Evolutionary conservation across 2,113 vertebrate genomes (phyloP), one percentile per base, ranked within the genome.

Genomic region (Eupsittula cactorum): DNA sequence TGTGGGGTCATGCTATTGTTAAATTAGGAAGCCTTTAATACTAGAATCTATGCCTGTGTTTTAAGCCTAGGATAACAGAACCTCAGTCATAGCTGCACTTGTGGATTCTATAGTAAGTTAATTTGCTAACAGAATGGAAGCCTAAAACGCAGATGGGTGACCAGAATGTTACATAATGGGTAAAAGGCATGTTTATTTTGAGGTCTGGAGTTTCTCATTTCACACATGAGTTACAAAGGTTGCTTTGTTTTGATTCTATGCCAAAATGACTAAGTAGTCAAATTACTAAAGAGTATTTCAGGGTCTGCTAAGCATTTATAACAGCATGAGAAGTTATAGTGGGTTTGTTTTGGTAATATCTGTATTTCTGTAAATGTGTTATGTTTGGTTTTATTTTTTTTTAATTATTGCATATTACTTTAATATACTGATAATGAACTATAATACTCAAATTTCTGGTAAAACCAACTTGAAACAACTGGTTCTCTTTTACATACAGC

Each of bases 151-250:
- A 77, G 68, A 67, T 55, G 83, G 55, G 62, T 74, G 84, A 82
- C 75, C 73, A 50, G 81, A 67, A 83, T 33, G 44, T 95, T 93
- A 55, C 63, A 47, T 94, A 94, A 95, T 75, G 64, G 42, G 28
- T 33, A 77, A 83, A 94, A 41, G 23, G 44, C 4, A 0, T 79
- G 41, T 92, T 95, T 93, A 88, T 92, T 62, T 69, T 50, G 55
- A 92, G 84, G 65, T 85, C 84, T 81, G 57, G 67, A 78, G 62
- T 86, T 85, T 97, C 95, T 91, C 92, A 93, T 98, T 97, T 98
- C 95, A 97, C 93, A 94, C 92, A 92, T 93, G 92, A 97, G 85
- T 96, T 91, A 90, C 87, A 86, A 83, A 96, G 93, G 86, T 86
- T 91, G 82, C 67, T 96, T 94, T 94, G 91, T 94, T 96, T 93